Conservation (phyloP, 1,140 invertebrate genomes). For the Macrostomum lignano region DNA sequence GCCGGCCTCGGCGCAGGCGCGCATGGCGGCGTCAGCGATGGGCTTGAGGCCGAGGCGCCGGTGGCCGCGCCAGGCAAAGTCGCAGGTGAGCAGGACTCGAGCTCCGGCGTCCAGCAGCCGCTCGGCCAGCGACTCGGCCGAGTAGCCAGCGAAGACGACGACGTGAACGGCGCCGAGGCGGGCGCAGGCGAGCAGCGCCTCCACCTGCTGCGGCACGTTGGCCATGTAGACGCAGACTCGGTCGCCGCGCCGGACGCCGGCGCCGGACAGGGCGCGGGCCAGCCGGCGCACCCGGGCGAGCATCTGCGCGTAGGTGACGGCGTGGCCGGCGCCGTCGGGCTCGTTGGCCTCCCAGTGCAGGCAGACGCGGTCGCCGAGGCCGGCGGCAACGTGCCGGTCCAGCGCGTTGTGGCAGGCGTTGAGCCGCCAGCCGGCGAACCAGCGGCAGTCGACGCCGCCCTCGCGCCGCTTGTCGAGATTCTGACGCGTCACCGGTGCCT, state of each 20-base stretch:
- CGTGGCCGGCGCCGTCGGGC: conserved; percentile 60
- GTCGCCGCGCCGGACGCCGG: conserved; percentile 59
- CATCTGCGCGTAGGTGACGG: conserved; percentile 50
- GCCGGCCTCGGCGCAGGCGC: conserved; percentile 14
- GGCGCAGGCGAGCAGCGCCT: conserved; percentile 31
- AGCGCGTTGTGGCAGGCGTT: conserved; percentile 81
- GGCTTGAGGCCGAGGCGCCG: conserved; percentile 56
- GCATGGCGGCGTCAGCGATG: conserved; percentile 44
- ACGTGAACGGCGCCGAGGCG: conserved; percentile 6
- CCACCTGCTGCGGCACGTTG: conserved; percentile 67
- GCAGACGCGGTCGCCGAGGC: conserved; percentile 57
- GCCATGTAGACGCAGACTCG: conserved; percentile 87
- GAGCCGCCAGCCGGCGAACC: conserved; percentile 67
- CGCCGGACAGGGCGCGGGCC: conserved; percentile 57
- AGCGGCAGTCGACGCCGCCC: too few species aligned
- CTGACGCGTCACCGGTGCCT: conserved; percentile 35
- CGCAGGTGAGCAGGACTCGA: conserved; percentile 9
- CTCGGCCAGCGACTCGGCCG: conserved; percentile 45
- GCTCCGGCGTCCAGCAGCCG: conserved; percentile 8
- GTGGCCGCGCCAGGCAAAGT: conserved; percentile 55
- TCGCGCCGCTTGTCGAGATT: conserved; percentile 66
- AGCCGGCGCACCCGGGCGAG: conserved; percentile 41
- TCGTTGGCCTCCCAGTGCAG: conserved; percentile 93
- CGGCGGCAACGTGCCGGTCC: conserved; percentile 55
- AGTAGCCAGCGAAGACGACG: conserved; percentile 11